Evolutionary conservation across 2,113 vertebrate genomes (phyloP).

Genomic region (Crotalus helleri): DNA sequence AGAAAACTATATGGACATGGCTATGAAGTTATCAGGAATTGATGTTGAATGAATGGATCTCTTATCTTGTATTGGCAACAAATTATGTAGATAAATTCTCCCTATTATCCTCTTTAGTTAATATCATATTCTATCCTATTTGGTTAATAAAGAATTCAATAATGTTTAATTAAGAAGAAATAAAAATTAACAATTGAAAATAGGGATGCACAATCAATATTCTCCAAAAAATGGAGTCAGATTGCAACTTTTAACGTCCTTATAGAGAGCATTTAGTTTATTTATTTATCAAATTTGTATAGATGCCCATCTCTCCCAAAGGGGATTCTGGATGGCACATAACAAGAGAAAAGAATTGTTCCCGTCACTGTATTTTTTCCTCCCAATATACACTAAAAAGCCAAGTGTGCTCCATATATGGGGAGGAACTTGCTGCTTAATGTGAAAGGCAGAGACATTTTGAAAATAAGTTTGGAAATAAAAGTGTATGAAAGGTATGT

Average conservation of each 20-base stretch:
- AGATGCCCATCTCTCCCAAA: neutral
- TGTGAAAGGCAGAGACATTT: neutral
- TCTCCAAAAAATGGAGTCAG: neutral
- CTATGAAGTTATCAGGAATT: neutral
- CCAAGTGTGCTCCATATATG: neutral
- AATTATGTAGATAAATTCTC: constrained; percentile 7
- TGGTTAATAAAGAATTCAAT: neutral
- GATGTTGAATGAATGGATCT: neutral
- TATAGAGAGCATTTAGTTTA: neutral
- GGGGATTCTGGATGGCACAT: neutral
- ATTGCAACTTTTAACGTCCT: neutral
- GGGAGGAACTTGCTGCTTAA: neutral
- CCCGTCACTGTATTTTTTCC: neutral
- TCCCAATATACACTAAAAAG: neutral
- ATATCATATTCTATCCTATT: neutral
- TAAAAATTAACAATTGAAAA: neutral
- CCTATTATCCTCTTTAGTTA: neutral
- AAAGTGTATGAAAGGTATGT: neutral
- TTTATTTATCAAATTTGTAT: neutral
- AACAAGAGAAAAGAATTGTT: neutral
- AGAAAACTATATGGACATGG: neutral
- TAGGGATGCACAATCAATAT: neutral
- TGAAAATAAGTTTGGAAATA: neutral
- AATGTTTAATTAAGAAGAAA: neutral
- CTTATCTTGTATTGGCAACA: constrained; percentile 5